Base-by-base conservation (phyloP, 2,888 invertebrate species). In the Chloroclystis v-ata region DNA sequence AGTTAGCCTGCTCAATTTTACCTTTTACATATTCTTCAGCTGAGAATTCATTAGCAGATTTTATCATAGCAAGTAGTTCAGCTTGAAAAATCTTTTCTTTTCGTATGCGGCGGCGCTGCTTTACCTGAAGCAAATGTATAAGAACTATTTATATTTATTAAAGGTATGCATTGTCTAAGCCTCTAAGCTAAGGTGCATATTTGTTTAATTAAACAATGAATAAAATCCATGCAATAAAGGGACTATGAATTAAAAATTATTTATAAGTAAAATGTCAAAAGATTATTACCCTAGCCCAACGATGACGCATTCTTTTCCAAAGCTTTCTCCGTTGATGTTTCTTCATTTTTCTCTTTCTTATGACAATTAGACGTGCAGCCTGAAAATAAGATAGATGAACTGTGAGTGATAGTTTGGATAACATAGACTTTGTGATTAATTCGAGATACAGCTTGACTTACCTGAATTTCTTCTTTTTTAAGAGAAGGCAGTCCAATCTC, bases 281-380 rank as follows among this genome's bases (percentile, higher is more conserved):
- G 26, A 24, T 33, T 53, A 74, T 78, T 56, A 90, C 90, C 78
- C 93, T 93, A 1, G 91, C 92, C 92, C 93, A 93, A 52, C 90
- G 90, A 73, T 91, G 92, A 63, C 92, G 92, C 94, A 95, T 94
- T 64, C 89, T 91, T 70, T 94, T 95, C 56, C 94, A 89, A 43
- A 95, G 81, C 77, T 97, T 97, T 72, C 82, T 92, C 35, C 94
- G 82, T 72, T 96, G 94, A 68, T 97, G 97, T 62, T 93, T 95
- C 75, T 93, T 95, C 95, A 97, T 96, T 80, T 96, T 97, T 43
- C 91, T 90, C 39, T 92, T 87, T 38, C 96, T 89, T 26, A 96
- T 95, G 0, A 94, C 92, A 56, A 96, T 92, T 47, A 96, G 76
- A 41, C 93, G 85, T 0, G 89, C 90, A 0, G 95, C 95, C 64